phyloP scores from a whole-genome alignment of 1,140 invertebrate genomes.

The Carcinoscorpius rotundicauda region DNA sequence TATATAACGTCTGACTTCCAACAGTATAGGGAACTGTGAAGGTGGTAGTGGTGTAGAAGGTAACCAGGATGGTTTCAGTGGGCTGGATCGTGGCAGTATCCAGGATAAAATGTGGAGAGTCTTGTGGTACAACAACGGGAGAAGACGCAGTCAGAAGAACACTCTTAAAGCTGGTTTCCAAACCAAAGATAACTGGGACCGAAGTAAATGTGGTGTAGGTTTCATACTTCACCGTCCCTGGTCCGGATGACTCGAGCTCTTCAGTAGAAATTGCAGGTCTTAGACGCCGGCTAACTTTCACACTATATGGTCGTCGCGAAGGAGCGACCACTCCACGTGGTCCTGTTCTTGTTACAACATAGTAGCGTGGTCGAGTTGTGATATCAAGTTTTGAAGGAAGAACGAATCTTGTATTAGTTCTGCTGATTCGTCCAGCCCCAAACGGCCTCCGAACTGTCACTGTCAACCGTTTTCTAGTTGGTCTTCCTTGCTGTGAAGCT shows the following conservation, averaged over 20 bases:
- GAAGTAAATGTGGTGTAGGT: constrained; percentile 19
- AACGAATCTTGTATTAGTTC: constrained; percentile 20
- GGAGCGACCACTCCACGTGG: constrained; percentile 13
- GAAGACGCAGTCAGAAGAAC: constrained; percentile 16
- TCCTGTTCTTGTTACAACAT: constrained; percentile 23
- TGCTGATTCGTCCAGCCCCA: constrained; percentile 14
- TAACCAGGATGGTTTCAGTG: constrained; percentile 15
- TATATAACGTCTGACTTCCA: constrained; percentile 18
- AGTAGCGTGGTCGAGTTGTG: constrained; percentile 20
- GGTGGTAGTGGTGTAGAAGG: constrained; percentile 25
- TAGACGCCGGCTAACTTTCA: constrained; percentile 15
- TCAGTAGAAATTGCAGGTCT: constrained; percentile 7
- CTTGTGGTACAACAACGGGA: constrained; percentile 12
- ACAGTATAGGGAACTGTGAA: constrained; percentile 24
- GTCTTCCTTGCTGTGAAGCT: neutral
- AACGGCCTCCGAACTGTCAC: constrained; percentile 14
- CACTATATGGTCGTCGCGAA: constrained; percentile 11
- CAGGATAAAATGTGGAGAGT: constrained; percentile 3
- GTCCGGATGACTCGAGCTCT: constrained; percentile 3
- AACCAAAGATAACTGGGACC: constrained; percentile 21
- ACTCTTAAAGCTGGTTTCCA: constrained; percentile 20
- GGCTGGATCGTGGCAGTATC: constrained; percentile 6
- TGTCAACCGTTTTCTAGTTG: constrained; percentile 13
- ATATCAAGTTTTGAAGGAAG: constrained; percentile 15
- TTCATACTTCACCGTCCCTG: constrained; percentile 14